Base-by-base conservation (phyloP, 1,140 invertebrate species). In the Lordiphosa collinella region DNA sequence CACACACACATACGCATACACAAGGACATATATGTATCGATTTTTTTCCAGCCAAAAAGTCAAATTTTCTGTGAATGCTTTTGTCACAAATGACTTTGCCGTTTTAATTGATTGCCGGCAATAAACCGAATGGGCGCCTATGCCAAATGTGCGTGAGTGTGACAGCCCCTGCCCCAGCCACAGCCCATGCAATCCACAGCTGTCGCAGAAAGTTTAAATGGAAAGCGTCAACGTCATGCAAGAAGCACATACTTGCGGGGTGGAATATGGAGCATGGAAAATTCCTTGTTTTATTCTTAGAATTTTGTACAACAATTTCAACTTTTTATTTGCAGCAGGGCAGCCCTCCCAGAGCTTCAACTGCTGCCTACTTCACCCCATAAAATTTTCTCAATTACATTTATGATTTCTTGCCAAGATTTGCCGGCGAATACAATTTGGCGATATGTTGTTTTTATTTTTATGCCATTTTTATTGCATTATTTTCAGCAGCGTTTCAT, bases 321-420 rank as follows among this genome's bases (percentile, higher is more conserved):
- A 79, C 75, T 79, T 79, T 82, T 79, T 79, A 75, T 70, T 70
- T 70, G 14, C 58, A 68, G 53, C 58, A 57, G 48, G 48, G 47
- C 36, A 40, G 44, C 36, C 8, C 25, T 5, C 25, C 25, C 25
- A 29, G 18, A 3, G 14, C 14, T 3, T 3, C 14, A 16, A 16
- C 4, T 7, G 25, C 25, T 29, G 25, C 25, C 25, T 29, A 29
- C 25, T 29, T 29, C 25, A 29, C 36, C 46, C 53, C 72, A 82
- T 82, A 84, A 82, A 82, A 84, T 78, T 29, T 29, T 84, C 67
- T 49, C 76, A 82, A 84, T 82, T 84, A 84, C 78, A 82, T 82
- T 82, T 82, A 82, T 82, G 76, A 84, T 82, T 84, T 82, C 76
- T 82, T 78, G 72, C 44, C 55, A 72, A 78, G 76, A 84, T 78